phyloP scores from a whole-genome alignment of 2,888 invertebrate genomes.

The Heliconius erato region DNA sequence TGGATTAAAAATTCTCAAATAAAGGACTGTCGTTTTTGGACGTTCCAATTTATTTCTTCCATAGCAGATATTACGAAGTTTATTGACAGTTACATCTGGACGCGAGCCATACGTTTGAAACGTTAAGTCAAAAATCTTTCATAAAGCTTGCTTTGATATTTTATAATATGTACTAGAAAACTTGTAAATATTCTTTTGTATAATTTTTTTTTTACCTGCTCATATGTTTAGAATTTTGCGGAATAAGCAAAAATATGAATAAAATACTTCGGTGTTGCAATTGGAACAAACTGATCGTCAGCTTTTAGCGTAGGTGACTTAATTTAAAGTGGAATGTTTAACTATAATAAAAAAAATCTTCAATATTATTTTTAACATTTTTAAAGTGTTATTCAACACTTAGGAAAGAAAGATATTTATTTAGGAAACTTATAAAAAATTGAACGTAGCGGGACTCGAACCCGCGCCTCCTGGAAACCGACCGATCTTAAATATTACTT shows the following conservation, averaged over 20 bases:
- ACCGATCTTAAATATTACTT: not conserved
- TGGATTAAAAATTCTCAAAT: slow-evolving; percentile 27
- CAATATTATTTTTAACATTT: not conserved
- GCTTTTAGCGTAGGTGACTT: no score
- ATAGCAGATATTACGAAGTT: slow-evolving; percentile 36
- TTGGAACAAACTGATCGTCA: no score
- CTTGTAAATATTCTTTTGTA: not conserved
- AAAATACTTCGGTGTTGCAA: no score
- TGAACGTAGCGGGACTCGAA: no score
- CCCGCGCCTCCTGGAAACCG: no score
- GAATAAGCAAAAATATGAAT: no score
- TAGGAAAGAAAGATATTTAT: no score
- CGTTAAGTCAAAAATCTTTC: slow-evolving; percentile 9
- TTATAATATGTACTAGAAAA: not conserved
- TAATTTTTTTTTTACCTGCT: not conserved
- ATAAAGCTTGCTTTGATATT: not conserved
- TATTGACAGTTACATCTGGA: slow-evolving; percentile 45
- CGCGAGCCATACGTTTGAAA: slow-evolving; percentile 35
- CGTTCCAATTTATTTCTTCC: slow-evolving; percentile 25
- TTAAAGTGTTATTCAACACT: no score
- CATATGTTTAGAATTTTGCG: not conserved
- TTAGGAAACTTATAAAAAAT: no score
- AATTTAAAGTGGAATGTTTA: no score
- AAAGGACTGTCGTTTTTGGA: slow-evolving; percentile 28
- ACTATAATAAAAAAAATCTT: no score